Evolutionary conservation across 2,797 vertebrate genomes (phyloP).

Genomic region (Heteromormyrus szaboi): DNA sequence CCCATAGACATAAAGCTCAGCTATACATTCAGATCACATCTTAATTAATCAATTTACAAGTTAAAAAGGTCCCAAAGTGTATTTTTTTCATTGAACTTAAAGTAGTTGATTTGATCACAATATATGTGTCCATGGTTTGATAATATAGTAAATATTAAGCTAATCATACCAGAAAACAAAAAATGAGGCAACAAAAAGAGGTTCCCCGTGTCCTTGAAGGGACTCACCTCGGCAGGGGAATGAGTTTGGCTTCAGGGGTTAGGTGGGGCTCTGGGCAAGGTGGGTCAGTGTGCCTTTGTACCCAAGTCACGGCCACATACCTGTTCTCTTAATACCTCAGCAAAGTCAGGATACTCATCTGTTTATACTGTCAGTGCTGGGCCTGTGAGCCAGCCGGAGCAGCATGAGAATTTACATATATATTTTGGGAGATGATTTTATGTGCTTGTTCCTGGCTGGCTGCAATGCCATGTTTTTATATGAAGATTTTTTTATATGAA

Average conservation of each 20-base stretch:
- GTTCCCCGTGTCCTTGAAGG: background rate
- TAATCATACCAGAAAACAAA: background rate
- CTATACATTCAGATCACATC: background rate
- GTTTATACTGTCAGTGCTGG: conserved; percentile 45
- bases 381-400: conserved; percentile 51
- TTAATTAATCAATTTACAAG: background rate
- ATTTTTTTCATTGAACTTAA: background rate
- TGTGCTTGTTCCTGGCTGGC: conserved; percentile 27
- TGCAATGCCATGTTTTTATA: conserved; percentile 45
- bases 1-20: background rate
- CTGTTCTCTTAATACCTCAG: conserved; percentile 49
- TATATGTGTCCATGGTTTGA: background rate
- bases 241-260: background rate
- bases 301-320: conserved; percentile 22
- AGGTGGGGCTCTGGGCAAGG: background rate
- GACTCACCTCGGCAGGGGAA: background rate
- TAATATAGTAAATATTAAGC: background rate
- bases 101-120: background rate
- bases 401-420: conserved; percentile 43
- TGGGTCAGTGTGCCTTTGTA: background rate
- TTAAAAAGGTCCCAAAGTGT: background rate
- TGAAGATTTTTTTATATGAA: conserved; percentile 51
- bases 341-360: conserved; percentile 57
- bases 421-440: conserved; percentile 36
- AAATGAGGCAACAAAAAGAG: background rate